phyloP scores from a whole-genome alignment of 2,113 vertebrate species.

The Pygoscelis antarcticus region DNA sequence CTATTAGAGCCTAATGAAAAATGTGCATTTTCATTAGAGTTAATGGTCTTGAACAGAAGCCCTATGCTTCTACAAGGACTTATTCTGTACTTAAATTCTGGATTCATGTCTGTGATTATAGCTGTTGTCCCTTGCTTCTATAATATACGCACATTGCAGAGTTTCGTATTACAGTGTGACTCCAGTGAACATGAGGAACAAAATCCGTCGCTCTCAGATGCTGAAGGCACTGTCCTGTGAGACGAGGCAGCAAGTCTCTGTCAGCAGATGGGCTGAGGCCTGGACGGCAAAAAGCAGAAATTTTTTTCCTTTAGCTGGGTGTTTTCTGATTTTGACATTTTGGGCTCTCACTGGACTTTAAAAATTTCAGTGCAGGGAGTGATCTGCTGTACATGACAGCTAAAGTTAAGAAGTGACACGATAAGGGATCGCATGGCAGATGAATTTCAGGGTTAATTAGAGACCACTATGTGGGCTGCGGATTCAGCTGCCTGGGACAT shows the following conservation, averaged over 20 bases:
- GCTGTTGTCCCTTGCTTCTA: not conserved
- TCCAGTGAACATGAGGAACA: not conserved
- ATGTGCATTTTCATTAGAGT: slow-evolving; percentile 71
- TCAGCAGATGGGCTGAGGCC: not conserved
- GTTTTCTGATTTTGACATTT: not conserved
- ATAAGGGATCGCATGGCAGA: accelerated
- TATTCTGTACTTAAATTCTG: slow-evolving; percentile 14
- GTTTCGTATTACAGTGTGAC: not conserved
- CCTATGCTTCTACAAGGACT: not conserved
- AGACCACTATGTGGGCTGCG: accelerated
- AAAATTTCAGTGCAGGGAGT: not conserved
- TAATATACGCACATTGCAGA: not conserved
- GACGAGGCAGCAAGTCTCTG: not conserved
- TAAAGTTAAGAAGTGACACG: not conserved
- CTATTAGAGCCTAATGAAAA: slow-evolving; percentile 74
- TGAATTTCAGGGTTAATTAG: not conserved
- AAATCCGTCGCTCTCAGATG: accelerated
- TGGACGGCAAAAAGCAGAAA: not conserved
- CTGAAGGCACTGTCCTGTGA: not conserved
- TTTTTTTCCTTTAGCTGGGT: not conserved
- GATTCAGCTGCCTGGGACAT: not conserved
- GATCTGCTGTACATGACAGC: not conserved
- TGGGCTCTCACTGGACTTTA: not conserved
- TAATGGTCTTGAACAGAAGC: slow-evolving; percentile 69
- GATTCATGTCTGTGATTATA: not conserved